These are phyloP conservation scores for Pseudois nayaur DNA, from an alignment of 2,113 vertebrate species.

Conservation along the genomic window DNA sequence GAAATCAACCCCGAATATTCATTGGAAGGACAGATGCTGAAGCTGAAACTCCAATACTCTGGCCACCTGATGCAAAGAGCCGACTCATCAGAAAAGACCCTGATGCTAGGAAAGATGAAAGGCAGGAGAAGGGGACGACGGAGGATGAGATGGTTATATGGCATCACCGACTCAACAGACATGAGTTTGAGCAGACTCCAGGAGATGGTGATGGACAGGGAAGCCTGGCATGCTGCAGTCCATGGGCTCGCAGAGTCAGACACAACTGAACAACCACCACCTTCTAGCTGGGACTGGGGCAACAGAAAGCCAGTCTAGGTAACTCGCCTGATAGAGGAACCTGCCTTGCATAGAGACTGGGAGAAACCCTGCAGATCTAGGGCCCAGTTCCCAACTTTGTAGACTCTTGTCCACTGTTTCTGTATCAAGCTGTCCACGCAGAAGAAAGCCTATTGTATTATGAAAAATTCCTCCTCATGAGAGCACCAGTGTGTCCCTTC, in stretches of 20 bases:
- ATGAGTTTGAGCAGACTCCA: background rate
- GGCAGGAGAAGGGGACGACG: background rate
- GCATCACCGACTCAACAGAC: background rate
- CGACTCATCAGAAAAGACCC: background rate
- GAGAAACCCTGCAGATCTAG: background rate
- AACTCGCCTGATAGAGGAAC: background rate
- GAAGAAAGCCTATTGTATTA: background rate
- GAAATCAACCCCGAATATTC: background rate
- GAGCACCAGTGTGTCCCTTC: background rate
- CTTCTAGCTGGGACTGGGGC: background rate
- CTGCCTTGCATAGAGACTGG: background rate
- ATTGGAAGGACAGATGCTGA: background rate
- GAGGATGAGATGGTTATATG: background rate
- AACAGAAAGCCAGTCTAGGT: background rate
- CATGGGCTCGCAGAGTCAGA: background rate
- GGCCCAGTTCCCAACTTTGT: background rate
- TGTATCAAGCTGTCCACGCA: background rate
- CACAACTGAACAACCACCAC: background rate
- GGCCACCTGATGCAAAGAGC: background rate
- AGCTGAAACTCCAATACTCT: background rate
- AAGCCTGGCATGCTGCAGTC: background rate
- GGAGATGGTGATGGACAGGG: background rate
- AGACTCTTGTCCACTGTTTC: background rate
- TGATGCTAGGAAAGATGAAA: background rate
- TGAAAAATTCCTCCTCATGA: background rate